Base-by-base conservation (phyloP, 2,797 vertebrate genomes). In the Lutjanus argentimaculatus region DNA sequence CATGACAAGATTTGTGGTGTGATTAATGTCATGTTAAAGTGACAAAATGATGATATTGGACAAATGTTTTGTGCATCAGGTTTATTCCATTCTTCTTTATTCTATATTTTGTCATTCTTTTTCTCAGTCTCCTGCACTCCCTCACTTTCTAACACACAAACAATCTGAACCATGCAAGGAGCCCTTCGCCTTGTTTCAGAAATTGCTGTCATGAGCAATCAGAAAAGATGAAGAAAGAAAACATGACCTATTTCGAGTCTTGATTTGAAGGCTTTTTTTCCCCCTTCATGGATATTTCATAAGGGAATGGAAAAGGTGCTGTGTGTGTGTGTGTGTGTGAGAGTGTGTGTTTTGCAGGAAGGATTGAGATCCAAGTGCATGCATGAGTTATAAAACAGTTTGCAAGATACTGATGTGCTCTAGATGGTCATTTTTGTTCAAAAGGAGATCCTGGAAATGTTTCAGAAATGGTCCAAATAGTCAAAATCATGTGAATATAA, bases 271-370 rank as follows among this genome's bases (percentile, higher is more conserved):
- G 30, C 67, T 40, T 72, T 74, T 75, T 75, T 80, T 70, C 67
- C 4, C 4, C 25, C 61, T 70, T 83, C 72, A 90, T 91, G 80
- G 84, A 86, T 89, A 86, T 91, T 90, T 89, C 61, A 93, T 89
- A 61, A 84, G 48, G 64, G 30, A 75, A 65, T 61, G 6, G n/a
- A 42, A 81, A 87, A 84, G 56, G 72, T 85, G 77, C 51, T 64
- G 48, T 22, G 55, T 70, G 53, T 68, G 25, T 55, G 10, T 59
- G 68, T 75, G 43, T 57, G 53, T n/a, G 36, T 43, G 17, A 45
- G 57, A 36, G 7, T 49, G 73, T 72, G 48, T 43, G 75, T 42
- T 52, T 58, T 77, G 76, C 6, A 4, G 64, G 46, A 70, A 49
- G 56, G 52, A 81, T 75, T 6, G 51, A 57, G 58, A 72, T 53